phyloP scores from a whole-genome alignment of 2,888 invertebrate species.

The Brenthis daphne region DNA sequence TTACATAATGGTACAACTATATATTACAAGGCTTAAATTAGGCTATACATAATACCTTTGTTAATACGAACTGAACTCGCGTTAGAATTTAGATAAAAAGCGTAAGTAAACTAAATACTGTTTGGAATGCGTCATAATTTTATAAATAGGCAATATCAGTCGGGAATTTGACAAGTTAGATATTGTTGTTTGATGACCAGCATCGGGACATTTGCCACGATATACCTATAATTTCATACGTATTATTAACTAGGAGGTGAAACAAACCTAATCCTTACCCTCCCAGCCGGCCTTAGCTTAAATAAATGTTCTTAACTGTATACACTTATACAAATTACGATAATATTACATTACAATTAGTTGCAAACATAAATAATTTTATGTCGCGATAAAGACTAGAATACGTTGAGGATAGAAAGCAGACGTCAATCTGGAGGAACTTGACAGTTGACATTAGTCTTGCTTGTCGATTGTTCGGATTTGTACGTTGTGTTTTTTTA shows the following conservation, averaged over 20 bases:
- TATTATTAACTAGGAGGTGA: slow-evolving; percentile 69
- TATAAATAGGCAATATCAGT: slow-evolving; percentile 60
- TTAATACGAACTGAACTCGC: slow-evolving; percentile 48
- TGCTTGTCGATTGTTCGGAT: slow-evolving; percentile 14
- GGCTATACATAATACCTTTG: slow-evolving; percentile 50
- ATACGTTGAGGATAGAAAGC: slow-evolving; percentile 81
- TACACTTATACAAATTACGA: slow-evolving; percentile 63
- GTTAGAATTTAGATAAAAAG: slow-evolving; percentile 54
- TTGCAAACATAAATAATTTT: slow-evolving; percentile 72
- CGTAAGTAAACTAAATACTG: slow-evolving; percentile 66
- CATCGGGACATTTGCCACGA: slow-evolving; percentile 61
- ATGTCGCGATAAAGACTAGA: slow-evolving; percentile 79
- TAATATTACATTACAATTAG: slow-evolving; percentile 76
- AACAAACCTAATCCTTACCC: slow-evolving; percentile 69
- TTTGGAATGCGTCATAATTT: slow-evolving; percentile 75
- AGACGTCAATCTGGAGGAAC: slow-evolving; percentile 72
- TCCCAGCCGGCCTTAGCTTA: slow-evolving; percentile 62
- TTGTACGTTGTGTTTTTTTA: slow-evolving; percentile 46
- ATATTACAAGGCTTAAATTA: slow-evolving; percentile 47
- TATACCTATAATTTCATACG: slow-evolving; percentile 42
- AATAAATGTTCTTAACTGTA: slow-evolving; percentile 65
- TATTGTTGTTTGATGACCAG: slow-evolving; percentile 59
- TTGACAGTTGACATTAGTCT: slow-evolving; percentile 52
- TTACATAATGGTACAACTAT: slow-evolving; percentile 45
- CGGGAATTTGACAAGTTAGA: slow-evolving; percentile 42